Conservation (phyloP, 2,113 vertebrate genomes). For the Oxyura jamaicensis region DNA sequence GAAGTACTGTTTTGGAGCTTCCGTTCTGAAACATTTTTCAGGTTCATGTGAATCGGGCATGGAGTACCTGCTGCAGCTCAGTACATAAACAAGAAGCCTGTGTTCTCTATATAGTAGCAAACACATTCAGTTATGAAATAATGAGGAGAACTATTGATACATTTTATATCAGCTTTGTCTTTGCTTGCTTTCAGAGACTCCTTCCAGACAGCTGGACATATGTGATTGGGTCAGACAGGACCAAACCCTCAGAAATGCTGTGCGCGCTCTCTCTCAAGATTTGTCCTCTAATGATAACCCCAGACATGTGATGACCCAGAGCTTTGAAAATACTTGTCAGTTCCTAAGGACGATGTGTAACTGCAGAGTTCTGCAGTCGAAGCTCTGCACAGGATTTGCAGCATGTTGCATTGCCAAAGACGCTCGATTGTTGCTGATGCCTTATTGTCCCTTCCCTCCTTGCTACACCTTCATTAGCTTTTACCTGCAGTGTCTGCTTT, state of each 20-base stretch:
- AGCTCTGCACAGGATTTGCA: neutral
- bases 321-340: neutral
- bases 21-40: neutral
- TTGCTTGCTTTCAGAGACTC: fast-evolving
- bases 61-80: neutral
- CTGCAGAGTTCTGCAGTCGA: neutral
- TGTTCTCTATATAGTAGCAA: neutral
- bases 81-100: neutral
- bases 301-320: neutral
- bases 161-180: neutral
- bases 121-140: neutral
- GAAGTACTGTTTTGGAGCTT: neutral
- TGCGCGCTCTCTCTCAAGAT: neutral
- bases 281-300: neutral
- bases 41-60: neutral
- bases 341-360: fast-evolving
- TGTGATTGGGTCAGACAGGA: neutral
- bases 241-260: neutral
- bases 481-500: conserved; percentile 6
- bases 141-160: neutral
- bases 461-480: neutral
- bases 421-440: neutral
- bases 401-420: neutral
- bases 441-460: neutral
- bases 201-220: neutral